Evolutionary conservation across 2,113 vertebrate genomes (phyloP).

Genomic region (Cyphomyrus plagiostoma): DNA sequence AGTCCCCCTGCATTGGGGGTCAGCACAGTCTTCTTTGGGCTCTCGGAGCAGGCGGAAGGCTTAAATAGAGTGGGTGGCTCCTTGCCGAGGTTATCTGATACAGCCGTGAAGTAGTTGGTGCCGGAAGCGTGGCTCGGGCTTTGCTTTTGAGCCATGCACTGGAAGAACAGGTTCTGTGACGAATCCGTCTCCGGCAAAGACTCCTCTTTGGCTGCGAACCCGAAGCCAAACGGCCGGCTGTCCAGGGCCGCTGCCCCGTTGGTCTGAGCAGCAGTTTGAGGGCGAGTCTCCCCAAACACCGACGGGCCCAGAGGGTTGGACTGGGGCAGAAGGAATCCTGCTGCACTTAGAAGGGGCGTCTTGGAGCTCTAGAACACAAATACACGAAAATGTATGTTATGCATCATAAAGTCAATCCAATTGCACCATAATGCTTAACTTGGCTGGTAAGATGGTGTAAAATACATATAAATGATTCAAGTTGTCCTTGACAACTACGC

Average conservation of each 20-base stretch:
- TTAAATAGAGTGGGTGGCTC: slow-evolving; percentile 69
- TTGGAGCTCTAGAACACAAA: slow-evolving; percentile 72
- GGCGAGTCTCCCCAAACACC: slow-evolving; percentile 73
- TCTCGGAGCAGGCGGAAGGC: slow-evolving; percentile 48
- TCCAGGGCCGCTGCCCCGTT: slow-evolving; percentile 69
- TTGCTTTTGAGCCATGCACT: slow-evolving; percentile 80
- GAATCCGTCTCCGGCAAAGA: slow-evolving; percentile 69
- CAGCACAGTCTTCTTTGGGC: slow-evolving; percentile 48
- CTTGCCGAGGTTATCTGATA: slow-evolving; percentile 80
- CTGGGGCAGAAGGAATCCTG: slow-evolving; percentile 68
- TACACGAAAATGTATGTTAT: neutral
- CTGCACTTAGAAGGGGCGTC: slow-evolving; percentile 54
- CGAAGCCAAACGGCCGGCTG: slow-evolving; percentile 74
- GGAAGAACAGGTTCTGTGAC: slow-evolving; percentile 95
- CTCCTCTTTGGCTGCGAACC: slow-evolving; percentile 70
- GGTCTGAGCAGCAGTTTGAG: slow-evolving; percentile 75
- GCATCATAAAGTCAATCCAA: neutral
- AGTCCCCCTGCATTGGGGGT: slow-evolving; percentile 35
- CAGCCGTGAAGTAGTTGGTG: slow-evolving; percentile 79
- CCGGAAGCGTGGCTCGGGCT: slow-evolving; percentile 44
- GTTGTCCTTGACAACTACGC: neutral
- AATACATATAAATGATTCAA: neutral
- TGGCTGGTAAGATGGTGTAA: no score
- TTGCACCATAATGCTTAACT: neutral
- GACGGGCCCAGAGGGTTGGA: slow-evolving; percentile 54